A percentile compares a stretch with the other conserved stretches of the same genome.
Conservation (phyloP, 2,113 vertebrate genomes). For the Siniperca knerii region DNA sequence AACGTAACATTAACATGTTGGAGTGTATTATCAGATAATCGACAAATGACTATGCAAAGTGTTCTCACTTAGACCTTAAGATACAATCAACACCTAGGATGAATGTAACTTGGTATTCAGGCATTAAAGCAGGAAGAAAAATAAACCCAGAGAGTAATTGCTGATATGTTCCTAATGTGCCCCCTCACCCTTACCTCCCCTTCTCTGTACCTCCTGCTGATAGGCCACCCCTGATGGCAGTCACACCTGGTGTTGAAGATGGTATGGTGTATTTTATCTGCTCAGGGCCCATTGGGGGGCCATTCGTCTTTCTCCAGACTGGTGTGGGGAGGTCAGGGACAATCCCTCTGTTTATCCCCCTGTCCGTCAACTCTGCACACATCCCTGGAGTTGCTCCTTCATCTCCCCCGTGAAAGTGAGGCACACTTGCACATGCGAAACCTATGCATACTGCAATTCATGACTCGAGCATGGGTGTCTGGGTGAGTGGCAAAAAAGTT, state of each 20-base stretch:
- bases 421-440: slow-evolving; percentile 60
- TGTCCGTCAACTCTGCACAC: slow-evolving; percentile 81
- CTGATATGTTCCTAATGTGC: slow-evolving; percentile 87
- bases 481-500: background rate
- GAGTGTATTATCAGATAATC: slow-evolving; percentile 69
- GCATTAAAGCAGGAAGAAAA: slow-evolving; percentile 83
- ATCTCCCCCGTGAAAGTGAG: slow-evolving; percentile 74
- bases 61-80: slow-evolving; percentile 66
- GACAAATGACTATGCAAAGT: slow-evolving; percentile 74
- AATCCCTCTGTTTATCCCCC: slow-evolving; percentile 82
- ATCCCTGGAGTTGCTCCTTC: slow-evolving; percentile 72
- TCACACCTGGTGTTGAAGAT: slow-evolving; percentile 86
- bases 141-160: slow-evolving; percentile 85
- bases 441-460: background rate
- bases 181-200: slow-evolving; percentile 78
- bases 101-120: slow-evolving; percentile 78
- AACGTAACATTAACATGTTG: slow-evolving; percentile 51
- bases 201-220: slow-evolving; percentile 79
- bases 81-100: slow-evolving; percentile 73
- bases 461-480: background rate
- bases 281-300: slow-evolving; percentile 81
- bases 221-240: slow-evolving; percentile 86
- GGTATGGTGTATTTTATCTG: slow-evolving; percentile 86
- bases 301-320: slow-evolving; percentile 81
- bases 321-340: slow-evolving; percentile 82